These are phyloP conservation scores for Liodrosophila aerea DNA, from an alignment of 2,888 invertebrate genomes.

Conservation along the genomic window DNA sequence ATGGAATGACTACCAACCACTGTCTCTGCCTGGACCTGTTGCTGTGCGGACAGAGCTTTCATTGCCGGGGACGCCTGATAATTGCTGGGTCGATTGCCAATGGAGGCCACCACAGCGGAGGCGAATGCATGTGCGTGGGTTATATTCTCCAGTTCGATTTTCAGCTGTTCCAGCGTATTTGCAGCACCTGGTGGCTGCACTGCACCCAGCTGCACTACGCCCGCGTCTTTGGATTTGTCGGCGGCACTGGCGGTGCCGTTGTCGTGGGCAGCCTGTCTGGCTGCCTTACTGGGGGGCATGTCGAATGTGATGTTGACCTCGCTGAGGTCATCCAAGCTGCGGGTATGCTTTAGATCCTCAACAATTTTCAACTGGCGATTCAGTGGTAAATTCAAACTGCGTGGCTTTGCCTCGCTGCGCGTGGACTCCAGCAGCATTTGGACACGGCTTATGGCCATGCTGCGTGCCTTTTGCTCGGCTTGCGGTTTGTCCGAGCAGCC, in stretches of 20 bases:
- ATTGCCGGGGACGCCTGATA: constrained; percentile 64
- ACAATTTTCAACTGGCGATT: constrained; percentile 72
- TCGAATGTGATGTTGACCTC: constrained; percentile 73
- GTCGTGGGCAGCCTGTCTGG: constrained; percentile 23
- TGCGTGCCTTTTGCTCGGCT: constrained; percentile 41
- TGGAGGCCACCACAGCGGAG: constrained; percentile 73
- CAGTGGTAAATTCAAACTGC: constrained; percentile 72
- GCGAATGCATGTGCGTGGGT: constrained; percentile 83
- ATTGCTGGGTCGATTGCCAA: constrained; percentile 50
- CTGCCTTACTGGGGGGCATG: constrained; percentile 54
- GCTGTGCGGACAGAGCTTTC: constrained; percentile 56
- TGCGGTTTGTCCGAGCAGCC: constrained; percentile 36
- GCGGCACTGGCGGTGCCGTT: constrained; percentile 18
- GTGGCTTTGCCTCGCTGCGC: constrained; percentile 57
- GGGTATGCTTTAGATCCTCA: constrained; percentile 70
- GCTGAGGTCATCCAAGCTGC: constrained; percentile 68
- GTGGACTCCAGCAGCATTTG: constrained; percentile 58
- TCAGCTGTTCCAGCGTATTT: constrained; percentile 84
- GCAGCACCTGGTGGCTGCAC: constrained; percentile 73
- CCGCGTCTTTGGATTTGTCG: constrained; percentile 57
- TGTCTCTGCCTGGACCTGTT: constrained; percentile 52
- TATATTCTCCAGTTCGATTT: constrained; percentile 85
- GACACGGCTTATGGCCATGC: constrained; percentile 55
- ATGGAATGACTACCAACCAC: constrained; percentile 44
- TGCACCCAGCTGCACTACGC: constrained; percentile 29